Percentiles rank a stretch among this genome's conserved stretches.
phyloP scores from a whole-genome alignment of 2,888 invertebrate species.

The Cantharis rustica region DNA sequence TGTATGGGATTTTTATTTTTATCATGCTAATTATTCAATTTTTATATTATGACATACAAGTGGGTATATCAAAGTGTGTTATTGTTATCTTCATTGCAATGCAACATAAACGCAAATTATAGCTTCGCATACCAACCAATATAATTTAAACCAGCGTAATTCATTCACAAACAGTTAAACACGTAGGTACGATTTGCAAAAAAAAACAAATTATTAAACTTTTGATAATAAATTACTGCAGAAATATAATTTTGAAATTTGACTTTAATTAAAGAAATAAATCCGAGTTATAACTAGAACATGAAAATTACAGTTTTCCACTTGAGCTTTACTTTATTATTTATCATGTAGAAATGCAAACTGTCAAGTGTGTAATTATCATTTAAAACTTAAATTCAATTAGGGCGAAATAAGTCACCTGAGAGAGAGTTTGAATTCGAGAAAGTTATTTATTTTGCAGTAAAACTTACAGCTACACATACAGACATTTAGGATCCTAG shows the following conservation, averaged over 20 bases:
- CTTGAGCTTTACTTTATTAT: not conserved
- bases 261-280: not conserved
- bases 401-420: not conserved
- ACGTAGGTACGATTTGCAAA: not conserved
- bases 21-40: not conserved
- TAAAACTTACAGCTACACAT: not conserved
- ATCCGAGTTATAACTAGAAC: not conserved
- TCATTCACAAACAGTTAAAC: not conserved
- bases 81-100: not conserved
- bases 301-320: not conserved
- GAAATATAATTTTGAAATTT: not conserved
- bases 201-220: not conserved
- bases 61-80: not conserved
- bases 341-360: not conserved
- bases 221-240: not conserved
- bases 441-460: not conserved
- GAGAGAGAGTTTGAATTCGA: not conserved
- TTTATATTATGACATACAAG: not conserved
- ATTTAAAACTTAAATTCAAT: not conserved
- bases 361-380: not conserved
- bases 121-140: not conserved
- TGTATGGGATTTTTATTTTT: not conserved
- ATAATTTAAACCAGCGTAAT: not conserved
- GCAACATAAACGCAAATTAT: not conserved
- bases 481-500: not conserved